Base-by-base conservation (phyloP, 2,888 invertebrate species). In the Meloe dianella region DNA sequence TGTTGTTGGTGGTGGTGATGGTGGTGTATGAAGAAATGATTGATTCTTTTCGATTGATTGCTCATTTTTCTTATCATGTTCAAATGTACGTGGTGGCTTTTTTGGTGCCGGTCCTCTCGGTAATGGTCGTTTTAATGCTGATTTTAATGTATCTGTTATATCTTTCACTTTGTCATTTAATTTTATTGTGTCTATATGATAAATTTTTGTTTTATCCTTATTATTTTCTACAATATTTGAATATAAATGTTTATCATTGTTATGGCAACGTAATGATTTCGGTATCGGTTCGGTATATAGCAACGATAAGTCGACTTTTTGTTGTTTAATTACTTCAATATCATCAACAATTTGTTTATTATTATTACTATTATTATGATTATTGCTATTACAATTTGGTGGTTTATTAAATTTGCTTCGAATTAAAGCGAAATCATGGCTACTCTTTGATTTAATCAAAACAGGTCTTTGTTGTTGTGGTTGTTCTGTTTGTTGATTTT, bases 71-170 rank as follows among this genome's bases (percentile, higher is more conserved):
- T 58, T 61, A 5, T 56, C 76, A 73, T 86, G 84, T 41, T 84
- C 84, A 74, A 91, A 90, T 0, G 87, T 88, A 70, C 92, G 82
- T 0, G 92, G 93, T 1, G 93, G 92, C 79, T 93, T 92, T 75
- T 89, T 89, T 0, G 92, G 93, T 0, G 92, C 91, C 6, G 92
- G 91, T 0, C 91, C 92, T 4, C 82, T 69, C 0, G 92, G 92
- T 59, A 92, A 77, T 0, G 91, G 91, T 72, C 90, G 88, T 77
- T 88, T 89, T 57, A 91, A 81, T 20, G 90, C 90, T 69, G 87
- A 87, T 77, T 89, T 89, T 38, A 91, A 81, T 1, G 89, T 90
- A 73, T 90, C 90, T 0, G 88, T 82, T 65, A 83, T 74, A 67
- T 74, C 73, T n/a, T n/a, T n/a, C n/a, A n/a, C n/a, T n/a, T n/a